Conservation (phyloP, 1,140 invertebrate species). For the Helicoverpa armigera region DNA sequence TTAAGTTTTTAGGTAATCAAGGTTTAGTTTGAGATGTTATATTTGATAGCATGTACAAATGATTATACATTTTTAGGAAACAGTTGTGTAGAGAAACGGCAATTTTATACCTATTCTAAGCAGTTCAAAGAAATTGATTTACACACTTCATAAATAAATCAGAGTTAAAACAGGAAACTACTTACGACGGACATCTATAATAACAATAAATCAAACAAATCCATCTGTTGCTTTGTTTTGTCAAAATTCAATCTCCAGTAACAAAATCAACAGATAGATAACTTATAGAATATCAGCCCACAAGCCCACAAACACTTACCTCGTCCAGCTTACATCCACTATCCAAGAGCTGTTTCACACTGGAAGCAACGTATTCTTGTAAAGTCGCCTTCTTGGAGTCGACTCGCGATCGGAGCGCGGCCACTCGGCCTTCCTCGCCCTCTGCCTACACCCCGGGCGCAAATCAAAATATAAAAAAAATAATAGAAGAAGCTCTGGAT, state of each 20-base stretch:
- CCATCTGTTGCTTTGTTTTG: too few relatives aligned
- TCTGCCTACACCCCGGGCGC: constrained; percentile 86
- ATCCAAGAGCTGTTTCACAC: constrained; percentile 84
- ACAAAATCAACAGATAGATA: neutral
- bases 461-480: constrained; percentile 54
- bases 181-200: too few relatives aligned
- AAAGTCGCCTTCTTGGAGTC: constrained; percentile 86
- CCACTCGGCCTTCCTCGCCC: constrained; percentile 87
- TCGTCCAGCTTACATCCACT: constrained; percentile 14
- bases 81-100: too few relatives aligned
- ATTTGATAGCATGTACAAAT: too few relatives aligned
- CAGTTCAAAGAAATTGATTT: too few relatives aligned
- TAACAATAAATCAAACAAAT: too few relatives aligned
- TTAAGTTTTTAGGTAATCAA: too few relatives aligned
- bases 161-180: too few relatives aligned
- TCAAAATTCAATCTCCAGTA: neutral
- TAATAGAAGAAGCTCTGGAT: constrained; percentile 67
- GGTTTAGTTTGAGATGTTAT: too few relatives aligned
- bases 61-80: too few relatives aligned
- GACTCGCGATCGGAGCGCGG: constrained; percentile 84
- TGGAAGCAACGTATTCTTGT: constrained; percentile 84
- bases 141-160: too few relatives aligned
- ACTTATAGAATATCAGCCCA: neutral
- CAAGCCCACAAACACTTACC: neutral
- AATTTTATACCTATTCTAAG: too few relatives aligned